Base-by-base conservation (phyloP, 2,113 vertebrate genomes). In the Blennius ocellaris region DNA sequence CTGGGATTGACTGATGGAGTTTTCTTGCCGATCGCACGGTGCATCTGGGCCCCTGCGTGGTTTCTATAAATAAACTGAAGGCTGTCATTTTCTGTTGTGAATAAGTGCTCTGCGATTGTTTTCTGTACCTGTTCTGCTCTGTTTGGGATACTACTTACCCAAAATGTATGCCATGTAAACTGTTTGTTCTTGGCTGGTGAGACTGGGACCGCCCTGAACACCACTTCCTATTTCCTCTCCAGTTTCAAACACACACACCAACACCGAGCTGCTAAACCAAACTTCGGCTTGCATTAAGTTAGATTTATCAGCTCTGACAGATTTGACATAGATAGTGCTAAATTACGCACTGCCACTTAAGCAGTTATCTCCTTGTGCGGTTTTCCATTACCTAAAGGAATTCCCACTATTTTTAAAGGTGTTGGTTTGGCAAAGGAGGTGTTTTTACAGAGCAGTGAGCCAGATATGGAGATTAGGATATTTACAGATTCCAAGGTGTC, bases 211-310 rank as follows among this genome's bases (percentile, higher is more conserved):
- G 77, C 88, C 81, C 83, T 73, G 70, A 67, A 78, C 65, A 57
- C 80, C 57, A 78, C 84, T 90, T 92, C 81, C 84, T 78, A 45
- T 78, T 86, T 85, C 82, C 77, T 78, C 55, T 84, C 64, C 81
- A 81, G 39, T 76, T 45, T 36, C 2, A 30, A 30, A 30, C 21
- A 4, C 21, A 30, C 21, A 76, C 44, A 53, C 47, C 14, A 45
- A 74, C 55, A 39, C 53, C 15, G 14, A 66, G 64, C 58, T 63
- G 54, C 65, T 56, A 55, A 83, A 76, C 62, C 69, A 76, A 87
- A 84, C 75, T 67, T 58, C 17, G 43, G 44, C 70, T 55, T 59
- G 51, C 53, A 69, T 74, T 66, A 0, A 81, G 78, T 58, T 73
- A 50, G 49, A 62, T 76, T 36, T 16, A 76, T 57, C 57, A 55